phyloP scores from a whole-genome alignment of 2,797 vertebrate genomes.

The Protonibea diacanthus region DNA sequence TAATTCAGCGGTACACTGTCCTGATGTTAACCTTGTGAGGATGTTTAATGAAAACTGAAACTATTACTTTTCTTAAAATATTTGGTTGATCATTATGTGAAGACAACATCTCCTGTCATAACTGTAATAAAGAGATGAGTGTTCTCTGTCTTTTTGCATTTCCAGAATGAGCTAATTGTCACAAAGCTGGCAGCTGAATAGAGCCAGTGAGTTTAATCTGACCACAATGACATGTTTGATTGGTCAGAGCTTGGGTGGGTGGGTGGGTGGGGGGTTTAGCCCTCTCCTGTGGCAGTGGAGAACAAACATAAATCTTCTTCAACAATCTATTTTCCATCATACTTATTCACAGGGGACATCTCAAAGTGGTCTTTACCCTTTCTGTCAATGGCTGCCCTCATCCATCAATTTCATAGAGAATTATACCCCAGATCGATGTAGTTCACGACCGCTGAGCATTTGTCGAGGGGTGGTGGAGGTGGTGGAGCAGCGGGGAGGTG shows the following conservation, averaged over 20 bases:
- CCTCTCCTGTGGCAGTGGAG: constrained; percentile 77
- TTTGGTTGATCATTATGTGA: not conserved
- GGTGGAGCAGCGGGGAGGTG: not conserved
- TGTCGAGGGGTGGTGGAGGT: constrained; percentile 79
- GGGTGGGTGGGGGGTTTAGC: constrained; percentile 25
- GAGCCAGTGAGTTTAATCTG: constrained; percentile 72
- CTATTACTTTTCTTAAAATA: not conserved
- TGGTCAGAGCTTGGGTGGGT: constrained; percentile 62
- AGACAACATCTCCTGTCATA: constrained; percentile 28
- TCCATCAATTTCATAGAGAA: constrained; percentile 97
- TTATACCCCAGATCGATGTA: constrained; percentile 93
- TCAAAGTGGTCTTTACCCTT: constrained; percentile 92
- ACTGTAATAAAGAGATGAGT: constrained; percentile 10
- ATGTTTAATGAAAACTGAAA: not conserved
- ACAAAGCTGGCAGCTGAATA: constrained; percentile 66
- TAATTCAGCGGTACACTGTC: not conserved
- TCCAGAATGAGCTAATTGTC: constrained; percentile 56
- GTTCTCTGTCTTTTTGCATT: constrained; percentile 23
- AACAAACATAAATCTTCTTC: constrained; percentile 90
- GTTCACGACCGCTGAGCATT: constrained; percentile 90
- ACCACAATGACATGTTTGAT: constrained; percentile 80
- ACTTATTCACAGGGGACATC: constrained; percentile 89
- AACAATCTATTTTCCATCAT: constrained; percentile 90
- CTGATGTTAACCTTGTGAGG: no score
- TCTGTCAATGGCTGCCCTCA: constrained; percentile 93